phyloP scores from a whole-genome alignment of 2,888 invertebrate species.

The Cyclophora punctaria region DNA sequence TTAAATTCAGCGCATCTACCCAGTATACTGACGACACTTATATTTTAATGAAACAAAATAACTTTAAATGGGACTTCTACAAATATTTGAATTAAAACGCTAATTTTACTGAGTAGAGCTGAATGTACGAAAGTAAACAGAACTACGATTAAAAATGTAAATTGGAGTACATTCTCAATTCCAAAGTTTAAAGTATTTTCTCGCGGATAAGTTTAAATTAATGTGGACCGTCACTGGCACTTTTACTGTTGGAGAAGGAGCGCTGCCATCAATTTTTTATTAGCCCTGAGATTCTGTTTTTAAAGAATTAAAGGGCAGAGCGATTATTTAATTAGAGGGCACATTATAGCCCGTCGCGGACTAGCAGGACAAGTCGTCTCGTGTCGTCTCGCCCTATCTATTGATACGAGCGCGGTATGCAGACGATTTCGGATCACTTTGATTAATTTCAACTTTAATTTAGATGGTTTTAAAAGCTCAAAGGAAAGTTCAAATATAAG shows the following conservation, averaged over 20 bases:
- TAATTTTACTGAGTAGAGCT: slow-evolving; percentile 28
- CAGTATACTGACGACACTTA: not conserved
- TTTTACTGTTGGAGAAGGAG: slow-evolving; percentile 39
- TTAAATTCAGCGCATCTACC: too few relatives aligned
- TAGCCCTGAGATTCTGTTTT: slow-evolving; percentile 45
- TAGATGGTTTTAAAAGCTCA: slow-evolving; percentile 56
- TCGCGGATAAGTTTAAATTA: slow-evolving; percentile 65
- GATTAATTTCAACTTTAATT: slow-evolving; percentile 70
- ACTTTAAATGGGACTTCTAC: not conserved
- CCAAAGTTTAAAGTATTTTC: slow-evolving; percentile 63
- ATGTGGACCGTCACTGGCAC: slow-evolving; percentile 53
- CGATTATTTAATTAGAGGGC: slow-evolving; percentile 49
- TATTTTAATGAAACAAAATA: not conserved
- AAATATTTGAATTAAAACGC: not conserved
- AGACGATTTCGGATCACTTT: slow-evolving; percentile 59
- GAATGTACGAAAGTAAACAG: slow-evolving; percentile 46
- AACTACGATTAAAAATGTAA: slow-evolving; percentile 62
- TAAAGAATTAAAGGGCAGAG: slow-evolving; percentile 35
- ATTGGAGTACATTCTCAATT: slow-evolving; percentile 57
- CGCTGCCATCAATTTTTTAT: slow-evolving; percentile 58
- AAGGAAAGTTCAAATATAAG: slow-evolving; percentile 71
- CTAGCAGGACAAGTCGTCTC: slow-evolving; percentile 52
- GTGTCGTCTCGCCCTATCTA: slow-evolving; percentile 31
- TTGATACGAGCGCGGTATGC: slow-evolving; percentile 54
- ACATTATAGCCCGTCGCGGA: slow-evolving; percentile 43